phyloP scores from a whole-genome alignment of 2,888 invertebrate species.

The Ganaspis brasiliensis region DNA sequence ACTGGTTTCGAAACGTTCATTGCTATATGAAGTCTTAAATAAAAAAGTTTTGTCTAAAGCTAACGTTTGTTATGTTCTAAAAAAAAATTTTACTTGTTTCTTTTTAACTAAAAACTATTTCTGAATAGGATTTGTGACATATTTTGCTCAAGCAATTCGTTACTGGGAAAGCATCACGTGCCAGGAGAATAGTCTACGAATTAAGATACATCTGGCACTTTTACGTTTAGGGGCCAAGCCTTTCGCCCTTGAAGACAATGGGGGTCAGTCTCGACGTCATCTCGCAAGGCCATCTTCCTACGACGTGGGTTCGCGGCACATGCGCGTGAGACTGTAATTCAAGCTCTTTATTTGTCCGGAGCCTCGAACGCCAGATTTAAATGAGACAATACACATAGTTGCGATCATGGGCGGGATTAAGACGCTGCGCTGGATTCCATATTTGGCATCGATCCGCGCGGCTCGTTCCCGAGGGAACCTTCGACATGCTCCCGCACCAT shows the following conservation, averaged over 20 bases:
- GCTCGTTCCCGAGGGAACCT: not conserved
- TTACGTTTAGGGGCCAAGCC: slow-evolving; percentile 59
- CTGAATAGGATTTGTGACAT: too few relatives aligned
- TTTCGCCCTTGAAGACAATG: slow-evolving; percentile 72
- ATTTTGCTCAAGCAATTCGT: not conserved
- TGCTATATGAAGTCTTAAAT: too few relatives aligned
- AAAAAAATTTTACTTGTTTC: too few relatives aligned
- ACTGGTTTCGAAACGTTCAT: too few relatives aligned
- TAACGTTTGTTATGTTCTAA: too few relatives aligned
- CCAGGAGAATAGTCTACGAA: slow-evolving; percentile 55
- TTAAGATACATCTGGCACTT: slow-evolving; percentile 69
- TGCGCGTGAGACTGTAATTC: slow-evolving; percentile 65
- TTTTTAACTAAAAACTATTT: too few relatives aligned
- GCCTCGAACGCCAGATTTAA: slow-evolving; percentile 57
- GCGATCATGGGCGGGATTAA: slow-evolving; percentile 62
- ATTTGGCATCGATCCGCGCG: slow-evolving; percentile 46
- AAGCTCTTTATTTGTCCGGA: slow-evolving; percentile 72
- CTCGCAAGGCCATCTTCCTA: slow-evolving; percentile 74
- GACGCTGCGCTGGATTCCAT: slow-evolving; percentile 43
- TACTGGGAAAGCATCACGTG: slow-evolving; percentile 31
- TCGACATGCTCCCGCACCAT: slow-evolving; percentile 19
- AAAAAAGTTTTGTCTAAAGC: too few relatives aligned
- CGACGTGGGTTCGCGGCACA: slow-evolving; percentile 48
- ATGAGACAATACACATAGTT: slow-evolving; percentile 70
- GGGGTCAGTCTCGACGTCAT: slow-evolving; percentile 73